Percentiles rank a stretch among this genome's conserved stretches.
phyloP scores from a whole-genome alignment of 2,113 vertebrate genomes.

The Myotis davidii region DNA sequence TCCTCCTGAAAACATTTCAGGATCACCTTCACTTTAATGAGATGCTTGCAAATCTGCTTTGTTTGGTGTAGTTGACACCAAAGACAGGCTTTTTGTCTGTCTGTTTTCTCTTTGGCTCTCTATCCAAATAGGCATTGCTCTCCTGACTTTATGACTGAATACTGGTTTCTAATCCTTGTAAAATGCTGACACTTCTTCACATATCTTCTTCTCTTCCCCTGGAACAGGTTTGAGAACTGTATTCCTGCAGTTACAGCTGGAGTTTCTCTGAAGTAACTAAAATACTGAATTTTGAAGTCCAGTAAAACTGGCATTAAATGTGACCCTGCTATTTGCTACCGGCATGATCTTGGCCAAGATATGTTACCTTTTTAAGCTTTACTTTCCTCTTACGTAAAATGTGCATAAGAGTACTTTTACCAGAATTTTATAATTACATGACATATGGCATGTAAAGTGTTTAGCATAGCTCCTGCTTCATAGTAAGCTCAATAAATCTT shows the following conservation, averaged over 20 bases:
- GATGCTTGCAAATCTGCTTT: background rate
- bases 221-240: background rate
- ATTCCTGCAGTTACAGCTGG: background rate
- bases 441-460: background rate
- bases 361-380: background rate
- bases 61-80: background rate
- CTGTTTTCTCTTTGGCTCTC: background rate
- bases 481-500: background rate
- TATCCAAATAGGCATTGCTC: background rate
- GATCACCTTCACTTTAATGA: background rate
- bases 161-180: background rate
- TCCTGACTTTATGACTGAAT: background rate
- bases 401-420: background rate
- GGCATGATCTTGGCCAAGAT: background rate
- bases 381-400: background rate
- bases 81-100: background rate
- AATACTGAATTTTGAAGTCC: conserved; percentile 25
- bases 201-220: background rate
- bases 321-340: background rate
- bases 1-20: background rate
- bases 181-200: background rate
- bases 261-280: background rate
- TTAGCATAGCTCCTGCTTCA: conserved; percentile 6
- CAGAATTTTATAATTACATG: conserved; percentile 8
- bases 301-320: conserved; percentile 26